Evolutionary conservation across 2,888 invertebrate species (phyloP).

Genomic region (Eupithecia centaureata): DNA sequence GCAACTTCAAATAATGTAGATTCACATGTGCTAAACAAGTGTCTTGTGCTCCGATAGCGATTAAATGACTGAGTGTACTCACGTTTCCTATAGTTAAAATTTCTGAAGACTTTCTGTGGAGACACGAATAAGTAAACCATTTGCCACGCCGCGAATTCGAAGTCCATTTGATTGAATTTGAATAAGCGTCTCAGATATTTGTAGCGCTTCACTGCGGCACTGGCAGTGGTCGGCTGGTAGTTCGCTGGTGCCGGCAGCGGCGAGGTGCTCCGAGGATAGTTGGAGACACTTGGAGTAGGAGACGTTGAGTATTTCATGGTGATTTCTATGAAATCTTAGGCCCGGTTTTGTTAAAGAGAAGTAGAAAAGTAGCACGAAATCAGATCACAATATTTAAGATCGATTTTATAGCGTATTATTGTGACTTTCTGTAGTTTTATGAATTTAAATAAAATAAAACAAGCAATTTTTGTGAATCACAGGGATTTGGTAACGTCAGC

Average conservation of each 20-base stretch:
- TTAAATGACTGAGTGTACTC: too few relatives aligned
- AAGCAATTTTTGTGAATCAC: conserved; percentile 1
- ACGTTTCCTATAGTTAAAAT: conserved; percentile 99
- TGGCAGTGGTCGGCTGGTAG: conserved; percentile 87
- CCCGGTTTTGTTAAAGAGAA: background rate
- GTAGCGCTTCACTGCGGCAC: conserved; percentile 94
- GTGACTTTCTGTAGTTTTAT: background rate
- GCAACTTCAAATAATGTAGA: background rate
- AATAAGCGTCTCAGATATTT: conserved; percentile 93
- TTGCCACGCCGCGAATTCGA: conserved; percentile 99
- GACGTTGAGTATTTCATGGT: conserved; percentile 86
- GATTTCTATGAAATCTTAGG: conserved; percentile 7
- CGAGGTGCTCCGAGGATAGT: conserved; percentile 84
- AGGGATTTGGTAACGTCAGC: conserved; percentile 2
- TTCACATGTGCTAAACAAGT: too few relatives aligned
- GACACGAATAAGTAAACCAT: conserved; percentile 97
- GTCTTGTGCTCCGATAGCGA: too few relatives aligned
- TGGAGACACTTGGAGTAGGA: conserved; percentile 76
- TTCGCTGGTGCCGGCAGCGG: conserved; percentile 88
- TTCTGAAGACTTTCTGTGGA: conserved; percentile 98
- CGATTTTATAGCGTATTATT: background rate
- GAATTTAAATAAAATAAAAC: conserved; percentile 5
- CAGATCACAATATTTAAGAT: background rate
- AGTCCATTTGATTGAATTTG: conserved; percentile 99
- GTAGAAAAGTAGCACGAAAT: background rate